These are phyloP conservation scores for Tachypleus tridentatus DNA, from an alignment of 1,140 invertebrate genomes.

Conservation along the genomic window DNA sequence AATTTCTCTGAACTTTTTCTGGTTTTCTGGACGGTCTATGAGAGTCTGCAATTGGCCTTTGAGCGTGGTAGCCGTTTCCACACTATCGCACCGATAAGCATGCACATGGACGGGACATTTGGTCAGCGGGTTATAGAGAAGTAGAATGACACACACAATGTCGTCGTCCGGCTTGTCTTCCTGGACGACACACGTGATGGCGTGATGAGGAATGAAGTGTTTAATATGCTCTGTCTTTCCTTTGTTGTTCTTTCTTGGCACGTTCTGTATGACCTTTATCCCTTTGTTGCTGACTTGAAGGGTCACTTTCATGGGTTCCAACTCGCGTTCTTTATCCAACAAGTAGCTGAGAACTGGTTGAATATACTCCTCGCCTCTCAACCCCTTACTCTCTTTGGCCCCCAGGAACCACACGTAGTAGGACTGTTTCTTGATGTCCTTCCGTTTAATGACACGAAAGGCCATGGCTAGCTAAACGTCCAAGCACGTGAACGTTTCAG, in stretches of 20 bases:
- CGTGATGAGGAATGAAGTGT: slow-evolving; percentile 88
- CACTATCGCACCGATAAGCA: slow-evolving; percentile 85
- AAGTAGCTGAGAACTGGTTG: slow-evolving; percentile 70
- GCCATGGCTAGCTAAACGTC: slow-evolving; percentile 13
- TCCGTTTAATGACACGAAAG: slow-evolving; percentile 20
- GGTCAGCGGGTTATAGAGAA: slow-evolving; percentile 82
- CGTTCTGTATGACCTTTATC: slow-evolving; percentile 76
- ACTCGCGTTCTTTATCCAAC: slow-evolving; percentile 63
- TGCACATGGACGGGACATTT: slow-evolving; percentile 81
- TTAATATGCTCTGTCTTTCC: slow-evolving; percentile 52
- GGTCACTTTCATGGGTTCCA: slow-evolving; percentile 83
- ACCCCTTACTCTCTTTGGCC: slow-evolving; percentile 80
- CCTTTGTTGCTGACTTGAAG: slow-evolving; percentile 75
- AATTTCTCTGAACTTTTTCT: slow-evolving; percentile 69
- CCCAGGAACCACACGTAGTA: slow-evolving; percentile 98
- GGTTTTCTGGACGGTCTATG: slow-evolving; percentile 70
- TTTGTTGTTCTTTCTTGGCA: slow-evolving; percentile 27
- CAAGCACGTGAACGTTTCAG: too few relatives aligned
- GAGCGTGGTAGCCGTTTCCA: slow-evolving; percentile 77
- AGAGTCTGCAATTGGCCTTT: slow-evolving; percentile 66
- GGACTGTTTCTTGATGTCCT: slow-evolving; percentile 82
- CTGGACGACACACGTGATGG: slow-evolving; percentile 73
- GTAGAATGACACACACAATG: slow-evolving; percentile 75
- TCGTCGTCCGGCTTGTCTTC: slow-evolving; percentile 52
- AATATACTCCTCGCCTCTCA: slow-evolving; percentile 66